Percentiles rank a stretch among this genome's conserved stretches.
These are phyloP conservation scores for Candidula unifasciata DNA, from an alignment of 2,888 invertebrate species.

Conservation along the genomic window DNA sequence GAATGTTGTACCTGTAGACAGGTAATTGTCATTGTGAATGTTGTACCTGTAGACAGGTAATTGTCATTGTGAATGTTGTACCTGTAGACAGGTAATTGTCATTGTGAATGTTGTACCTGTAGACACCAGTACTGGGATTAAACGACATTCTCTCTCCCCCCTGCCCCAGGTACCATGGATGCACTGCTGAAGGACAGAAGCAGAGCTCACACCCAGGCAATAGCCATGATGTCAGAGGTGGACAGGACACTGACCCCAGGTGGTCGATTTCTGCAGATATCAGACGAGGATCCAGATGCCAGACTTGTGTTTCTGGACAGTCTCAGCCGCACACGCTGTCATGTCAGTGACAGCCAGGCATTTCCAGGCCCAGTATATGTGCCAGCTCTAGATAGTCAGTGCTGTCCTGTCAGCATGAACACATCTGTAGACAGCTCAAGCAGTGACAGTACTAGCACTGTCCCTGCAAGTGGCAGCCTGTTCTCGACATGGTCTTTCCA, in stretches of 20 bases:
- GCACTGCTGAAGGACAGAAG: conserved; percentile 53
- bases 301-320: conserved; percentile 48
- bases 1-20: too few relatives aligned
- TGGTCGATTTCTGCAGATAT: conserved; percentile 54
- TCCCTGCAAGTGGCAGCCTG: neutral
- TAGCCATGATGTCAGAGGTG: conserved; percentile 50
- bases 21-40: too few relatives aligned
- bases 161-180: conserved; percentile 55
- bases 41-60: too few relatives aligned
- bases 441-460: neutral
- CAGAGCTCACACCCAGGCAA: conserved; percentile 30
- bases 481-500: conserved; percentile 31
- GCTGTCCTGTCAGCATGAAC: neutral
- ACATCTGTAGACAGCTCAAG: neutral
- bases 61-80: too few relatives aligned
- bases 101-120: too few relatives aligned
- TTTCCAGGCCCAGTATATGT: too few relatives aligned
- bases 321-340: neutral
- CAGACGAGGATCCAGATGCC: conserved; percentile 58
- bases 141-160: neutral
- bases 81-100: too few relatives aligned
- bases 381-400: neutral
- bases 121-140: neutral
- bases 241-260: conserved; percentile 39
- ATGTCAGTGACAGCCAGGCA: neutral